Conservation (phyloP, 2,888 invertebrate species). For the Craniophora ligustri region DNA sequence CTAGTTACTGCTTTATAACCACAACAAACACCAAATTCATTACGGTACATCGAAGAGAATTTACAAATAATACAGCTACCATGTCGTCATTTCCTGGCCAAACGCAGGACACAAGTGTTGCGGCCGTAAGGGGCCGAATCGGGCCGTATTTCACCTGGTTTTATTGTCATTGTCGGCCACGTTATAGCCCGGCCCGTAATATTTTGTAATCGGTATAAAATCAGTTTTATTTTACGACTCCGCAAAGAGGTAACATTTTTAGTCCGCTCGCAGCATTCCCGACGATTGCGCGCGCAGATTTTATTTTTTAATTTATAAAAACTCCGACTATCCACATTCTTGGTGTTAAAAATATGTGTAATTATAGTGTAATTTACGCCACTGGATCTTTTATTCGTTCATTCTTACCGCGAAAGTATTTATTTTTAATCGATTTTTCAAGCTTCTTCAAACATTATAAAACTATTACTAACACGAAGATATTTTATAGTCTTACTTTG, state of each 20-base stretch:
- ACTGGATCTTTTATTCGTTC: neutral
- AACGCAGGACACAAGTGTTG: slow-evolving; percentile 35
- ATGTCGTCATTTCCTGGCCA: slow-evolving; percentile 41
- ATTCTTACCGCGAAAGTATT: neutral
- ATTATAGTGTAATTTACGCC: neutral
- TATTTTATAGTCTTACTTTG: too few species aligned
- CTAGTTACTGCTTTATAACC: slow-evolving; percentile 24
- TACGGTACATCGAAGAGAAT: slow-evolving; percentile 27
- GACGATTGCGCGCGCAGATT: neutral
- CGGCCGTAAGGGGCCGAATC: slow-evolving; percentile 3
- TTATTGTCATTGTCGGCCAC: slow-evolving; percentile 30
- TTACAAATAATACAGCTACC: slow-evolving; percentile 38
- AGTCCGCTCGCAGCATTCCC: slow-evolving; percentile 1
- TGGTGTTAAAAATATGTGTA: neutral
- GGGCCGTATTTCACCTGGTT: slow-evolving; percentile 35
- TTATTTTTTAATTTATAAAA: slow-evolving; percentile 13
- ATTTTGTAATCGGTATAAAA: slow-evolving; percentile 59
- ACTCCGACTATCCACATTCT: neutral
- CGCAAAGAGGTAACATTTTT: slow-evolving; percentile 23
- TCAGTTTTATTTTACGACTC: slow-evolving; percentile 35
- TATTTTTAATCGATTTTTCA: neutral
- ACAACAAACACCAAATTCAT: slow-evolving; percentile 11
- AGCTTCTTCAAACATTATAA: too few species aligned
- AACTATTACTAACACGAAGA: too few species aligned
- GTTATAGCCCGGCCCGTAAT: slow-evolving; percentile 28